A percentile compares a stretch with the other conserved stretches of the same genome.
Evolutionary conservation across 35 echinoderm and acorn worm species (phyloP).

Genomic region (Ophioderma brevispina): DNA sequence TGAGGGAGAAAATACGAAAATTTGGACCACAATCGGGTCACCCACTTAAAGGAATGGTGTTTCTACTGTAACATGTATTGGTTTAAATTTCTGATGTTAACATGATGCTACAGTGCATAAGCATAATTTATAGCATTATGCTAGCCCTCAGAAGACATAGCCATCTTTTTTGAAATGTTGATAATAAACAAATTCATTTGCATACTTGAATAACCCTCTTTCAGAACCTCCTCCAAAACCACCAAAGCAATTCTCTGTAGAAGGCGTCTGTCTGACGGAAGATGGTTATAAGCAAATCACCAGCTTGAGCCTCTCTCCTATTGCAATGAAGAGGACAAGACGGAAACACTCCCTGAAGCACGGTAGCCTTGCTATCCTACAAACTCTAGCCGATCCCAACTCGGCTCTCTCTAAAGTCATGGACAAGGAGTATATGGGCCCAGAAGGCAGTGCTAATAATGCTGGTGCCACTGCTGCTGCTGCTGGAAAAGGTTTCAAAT

Average conservation of each 20-base stretch:
- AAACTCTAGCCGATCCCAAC: constrained; percentile 85
- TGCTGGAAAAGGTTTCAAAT: too few relatives aligned
- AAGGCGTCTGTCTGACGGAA: constrained; percentile 94
- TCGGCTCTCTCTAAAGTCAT: constrained; percentile 73
- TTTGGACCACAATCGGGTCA: too few relatives aligned
- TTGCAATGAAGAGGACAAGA: constrained; percentile 60
- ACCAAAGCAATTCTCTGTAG: constrained; percentile 72
- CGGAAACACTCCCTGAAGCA: constrained; percentile 52
- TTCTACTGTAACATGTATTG: too few relatives aligned
- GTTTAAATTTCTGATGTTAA: too few relatives aligned
- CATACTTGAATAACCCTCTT: not conserved
- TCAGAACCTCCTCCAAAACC: constrained; percentile 4
- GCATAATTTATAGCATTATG: too few relatives aligned
- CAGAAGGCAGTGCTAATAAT: constrained; percentile 52
- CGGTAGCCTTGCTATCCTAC: constrained; percentile 83
- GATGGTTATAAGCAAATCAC: constrained; percentile 90
- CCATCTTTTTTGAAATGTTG: too few relatives aligned
- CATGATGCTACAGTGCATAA: too few relatives aligned
- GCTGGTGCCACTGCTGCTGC: not conserved
- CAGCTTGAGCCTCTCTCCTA: constrained; percentile 72
- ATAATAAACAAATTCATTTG: too few relatives aligned
- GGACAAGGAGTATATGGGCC: constrained; percentile 41
- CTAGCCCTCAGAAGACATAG: too few relatives aligned
- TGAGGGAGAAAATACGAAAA: too few relatives aligned
- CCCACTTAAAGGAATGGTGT: too few relatives aligned